Conservation (phyloP, 2,113 vertebrate species). For the Podarcis muralis region DNA sequence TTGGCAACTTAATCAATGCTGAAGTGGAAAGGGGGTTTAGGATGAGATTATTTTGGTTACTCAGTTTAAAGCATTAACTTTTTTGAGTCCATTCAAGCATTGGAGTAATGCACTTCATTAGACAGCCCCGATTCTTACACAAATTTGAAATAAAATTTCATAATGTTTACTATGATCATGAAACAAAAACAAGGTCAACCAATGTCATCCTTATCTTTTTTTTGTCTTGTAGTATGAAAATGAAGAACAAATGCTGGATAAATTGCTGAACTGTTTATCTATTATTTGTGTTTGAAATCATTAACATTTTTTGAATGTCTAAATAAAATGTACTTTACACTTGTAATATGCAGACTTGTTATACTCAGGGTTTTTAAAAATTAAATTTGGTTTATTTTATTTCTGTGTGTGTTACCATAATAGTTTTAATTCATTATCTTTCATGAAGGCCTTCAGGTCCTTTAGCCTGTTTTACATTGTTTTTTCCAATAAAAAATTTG, state of each 20-base stretch:
- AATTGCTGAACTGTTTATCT: not conserved
- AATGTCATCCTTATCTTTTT: not conserved
- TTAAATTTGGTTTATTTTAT: constrained; percentile 1
- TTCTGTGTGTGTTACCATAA: not conserved
- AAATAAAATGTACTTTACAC: not conserved
- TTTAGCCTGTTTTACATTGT: not conserved
- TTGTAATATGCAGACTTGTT: not conserved
- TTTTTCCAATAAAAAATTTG: not conserved
- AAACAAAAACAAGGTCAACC: not conserved
- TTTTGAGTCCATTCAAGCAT: not conserved
- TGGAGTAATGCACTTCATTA: not conserved
- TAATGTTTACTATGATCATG: not conserved
- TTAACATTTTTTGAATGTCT: not conserved
- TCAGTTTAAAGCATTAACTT: not conserved
- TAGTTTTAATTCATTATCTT: not conserved
- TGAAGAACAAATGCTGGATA: not conserved
- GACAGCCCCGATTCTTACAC: not conserved
- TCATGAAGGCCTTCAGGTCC: not conserved
- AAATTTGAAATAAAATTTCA: not conserved
- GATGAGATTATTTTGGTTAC: not conserved
- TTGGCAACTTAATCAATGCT: not conserved
- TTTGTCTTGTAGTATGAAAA: not conserved
- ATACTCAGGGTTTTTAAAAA: not conserved
- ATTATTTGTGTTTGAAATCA: not conserved
- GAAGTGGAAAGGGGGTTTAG: not conserved